Evolutionary conservation across 23 tunicate genomes (phyloP), one percentile per base, ranked within the genome.

Genomic region (Pegea sp.): DNA sequence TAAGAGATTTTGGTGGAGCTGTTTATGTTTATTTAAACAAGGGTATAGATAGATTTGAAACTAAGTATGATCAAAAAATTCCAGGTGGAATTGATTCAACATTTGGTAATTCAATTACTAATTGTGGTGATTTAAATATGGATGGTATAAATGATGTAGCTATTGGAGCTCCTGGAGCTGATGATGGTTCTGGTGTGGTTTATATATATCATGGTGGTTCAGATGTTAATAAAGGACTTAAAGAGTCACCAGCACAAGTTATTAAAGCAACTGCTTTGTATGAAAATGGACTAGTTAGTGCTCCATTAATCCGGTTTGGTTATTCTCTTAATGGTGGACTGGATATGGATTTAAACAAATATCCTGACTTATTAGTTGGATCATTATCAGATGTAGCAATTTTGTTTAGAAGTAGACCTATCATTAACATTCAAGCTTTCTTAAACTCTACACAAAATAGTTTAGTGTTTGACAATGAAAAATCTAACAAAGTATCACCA

Each of bases 131-230:
- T 44, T 44, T 84, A 6, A 74, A 84, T 55, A 74, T 68, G 76
- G 95, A 84, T 63, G 95, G 95, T 2, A 49, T 63, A 6, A 64
- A 63, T 49, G 95, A 84, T 44, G 64, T 84, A 29, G 95, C 84
- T 34, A 84, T 84, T 50, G 95, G 95, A 26, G 81, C 95, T 51
- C 84, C 95, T 49, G 76, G 76, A 33, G 71, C 58, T 56, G 80
- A 84, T 58, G 59, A 48, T 26, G 72, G 95, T 52, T 24, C 7
- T 8, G 95, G 95, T 19, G 46, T 16, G 13, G 46, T 38, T 16
- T 38, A 38, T 16, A 38, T 38, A 11, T 38, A 38, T 16, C 11
- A 38, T 16, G 46, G 46, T 11, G 46, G 46, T 50, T 49, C 27
- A 4, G 71, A 73, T 29, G 55, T 57, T 22, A 52, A 34, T 38